These are phyloP conservation scores for Amphipoea oculea DNA, from an alignment of 2,888 invertebrate genomes.

Conservation along the genomic window DNA sequence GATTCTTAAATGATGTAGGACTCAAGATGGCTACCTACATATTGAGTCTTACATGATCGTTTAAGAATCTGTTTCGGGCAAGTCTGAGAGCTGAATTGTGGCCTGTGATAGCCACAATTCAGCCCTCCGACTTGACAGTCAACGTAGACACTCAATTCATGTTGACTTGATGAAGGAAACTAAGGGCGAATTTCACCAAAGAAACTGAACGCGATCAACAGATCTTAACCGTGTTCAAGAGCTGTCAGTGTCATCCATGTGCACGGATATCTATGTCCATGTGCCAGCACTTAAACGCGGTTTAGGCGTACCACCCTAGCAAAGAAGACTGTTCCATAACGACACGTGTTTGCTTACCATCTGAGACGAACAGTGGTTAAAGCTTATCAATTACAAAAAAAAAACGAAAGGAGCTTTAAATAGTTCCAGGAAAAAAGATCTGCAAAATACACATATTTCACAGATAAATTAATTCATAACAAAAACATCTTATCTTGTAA, in stretches of 20 bases:
- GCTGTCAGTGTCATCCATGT: too few species aligned
- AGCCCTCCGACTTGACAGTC: not conserved
- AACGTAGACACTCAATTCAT: not conserved
- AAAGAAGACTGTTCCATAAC: too few species aligned
- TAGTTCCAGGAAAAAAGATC: not conserved
- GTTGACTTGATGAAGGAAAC: not conserved
- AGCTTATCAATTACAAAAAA: not conserved
- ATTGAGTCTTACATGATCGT: not conserved
- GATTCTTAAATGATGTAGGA: too few species aligned
- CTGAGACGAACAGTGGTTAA: too few species aligned
- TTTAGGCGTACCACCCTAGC: too few species aligned
- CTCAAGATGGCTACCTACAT: too few species aligned
- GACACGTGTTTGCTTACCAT: too few species aligned
- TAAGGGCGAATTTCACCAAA: not conserved
- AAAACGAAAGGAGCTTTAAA: not conserved
- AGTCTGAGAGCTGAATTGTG: not conserved
- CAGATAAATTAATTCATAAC: not conserved
- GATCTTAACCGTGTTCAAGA: too few species aligned
- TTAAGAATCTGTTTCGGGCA: not conserved
- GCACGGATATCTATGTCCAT: too few species aligned
- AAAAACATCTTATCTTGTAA: slow-evolving; percentile 16
- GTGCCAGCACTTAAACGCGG: too few species aligned
- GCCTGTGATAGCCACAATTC: not conserved
- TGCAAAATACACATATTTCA: not conserved
- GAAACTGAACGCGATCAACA: not conserved